Evolutionary conservation across 2,797 vertebrate genomes (phyloP), one percentile per base, ranked within the genome.

Genomic region (Darevskia mixta): DNA sequence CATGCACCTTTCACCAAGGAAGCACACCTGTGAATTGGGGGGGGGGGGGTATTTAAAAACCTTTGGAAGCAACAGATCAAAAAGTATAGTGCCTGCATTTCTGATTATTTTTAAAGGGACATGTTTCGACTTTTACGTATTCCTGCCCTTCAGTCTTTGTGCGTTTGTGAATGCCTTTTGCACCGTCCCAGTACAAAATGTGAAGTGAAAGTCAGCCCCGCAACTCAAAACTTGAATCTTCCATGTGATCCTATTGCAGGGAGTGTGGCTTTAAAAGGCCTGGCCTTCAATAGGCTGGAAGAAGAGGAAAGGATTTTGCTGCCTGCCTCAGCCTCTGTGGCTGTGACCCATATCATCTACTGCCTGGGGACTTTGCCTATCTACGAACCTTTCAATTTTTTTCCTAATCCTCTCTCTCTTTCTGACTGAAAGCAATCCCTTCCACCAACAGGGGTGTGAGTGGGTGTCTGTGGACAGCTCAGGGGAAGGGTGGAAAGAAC

Each of bases 311-410:
- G 67, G 76, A 85, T 72, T 61, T 79, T 32, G 13, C 55, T 35
- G 69, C 58, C 45, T 55, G 29, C 45, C 32, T 61, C 29, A 71
- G 15, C 43, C 20, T 43, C 35, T n/a, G 29, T 77, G 58, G n/a
- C 66, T 83, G 38, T 41, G 89, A 73, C 87, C 55, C 87, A 64
- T 77, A 25, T 38, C 82, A 67, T 81, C 13, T 80, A 58, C 71
- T 32, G 66, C 75, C 61, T 8, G 78, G 23, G 67, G 79, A 78
- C 29, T 29, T 76, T 23, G 45, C 78, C 82, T 67, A 20, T 61
- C n/a, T 77, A 18, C 35, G 78, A 71, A 82, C 72, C 61, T 0
- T 43, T 85, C 87, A 72, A 35, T 82, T 82, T 84, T 41, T 27
- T 66, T 83, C 81, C 61, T 32, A 86, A 13, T 38, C 29, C 29